Evolutionary conservation across 2,113 vertebrate genomes (phyloP).

Genomic region (Hepsetus odoe): DNA sequence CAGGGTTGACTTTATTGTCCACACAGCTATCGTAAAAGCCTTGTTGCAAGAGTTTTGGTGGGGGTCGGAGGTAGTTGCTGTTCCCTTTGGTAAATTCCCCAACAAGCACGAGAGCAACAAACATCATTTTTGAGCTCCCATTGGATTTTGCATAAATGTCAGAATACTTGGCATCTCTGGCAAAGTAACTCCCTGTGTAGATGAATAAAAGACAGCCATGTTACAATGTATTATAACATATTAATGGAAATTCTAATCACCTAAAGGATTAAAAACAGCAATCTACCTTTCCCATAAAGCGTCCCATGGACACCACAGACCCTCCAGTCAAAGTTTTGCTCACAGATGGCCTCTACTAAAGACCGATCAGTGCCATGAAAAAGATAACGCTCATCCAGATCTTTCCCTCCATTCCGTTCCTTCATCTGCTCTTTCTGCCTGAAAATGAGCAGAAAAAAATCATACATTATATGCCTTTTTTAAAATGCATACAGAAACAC

Average conservation of each 20-base stretch:
- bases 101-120: slow-evolving; percentile 68
- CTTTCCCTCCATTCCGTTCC: slow-evolving; percentile 65
- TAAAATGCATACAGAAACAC: too few species aligned
- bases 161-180: slow-evolving; percentile 69
- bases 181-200: slow-evolving; percentile 77
- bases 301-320: slow-evolving; percentile 79
- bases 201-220: slow-evolving; percentile 14
- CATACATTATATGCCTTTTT: background rate
- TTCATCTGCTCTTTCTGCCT: slow-evolving; percentile 85
- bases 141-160: slow-evolving; percentile 43
- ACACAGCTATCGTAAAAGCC: slow-evolving; percentile 73
- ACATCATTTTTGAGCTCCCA: slow-evolving; percentile 58
- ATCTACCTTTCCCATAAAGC: slow-evolving; percentile 78
- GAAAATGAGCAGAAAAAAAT: background rate
- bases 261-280: background rate
- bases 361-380: slow-evolving; percentile 76
- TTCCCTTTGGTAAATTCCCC: slow-evolving; percentile 62
- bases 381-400: slow-evolving; percentile 70
- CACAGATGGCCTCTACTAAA: slow-evolving; percentile 71
- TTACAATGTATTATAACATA: too few species aligned
- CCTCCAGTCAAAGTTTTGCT: slow-evolving; percentile 85
- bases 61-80: slow-evolving; percentile 47
- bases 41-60: slow-evolving; percentile 59
- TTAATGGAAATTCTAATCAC: too few species aligned
- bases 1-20: slow-evolving; percentile 53